Evolutionary conservation across 2,797 vertebrate species (phyloP), one percentile per base, ranked within the genome.

Genomic region (Odontamblyopus rebecca): DNA sequence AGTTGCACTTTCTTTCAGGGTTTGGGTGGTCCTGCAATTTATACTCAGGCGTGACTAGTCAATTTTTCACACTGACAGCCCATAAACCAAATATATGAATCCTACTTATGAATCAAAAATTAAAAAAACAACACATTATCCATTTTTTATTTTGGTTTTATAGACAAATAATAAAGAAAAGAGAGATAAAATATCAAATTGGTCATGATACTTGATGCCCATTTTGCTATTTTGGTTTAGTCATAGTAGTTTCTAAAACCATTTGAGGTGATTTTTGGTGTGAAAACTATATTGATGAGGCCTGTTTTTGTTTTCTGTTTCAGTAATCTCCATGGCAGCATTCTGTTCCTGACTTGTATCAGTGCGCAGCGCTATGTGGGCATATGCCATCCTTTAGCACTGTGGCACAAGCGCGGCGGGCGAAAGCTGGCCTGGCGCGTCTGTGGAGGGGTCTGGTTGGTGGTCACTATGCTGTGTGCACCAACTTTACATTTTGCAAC

Each of bases 261-360:
- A 54, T 54, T 48, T 48, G 44, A 48, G 44, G 44, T 48, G 44
- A 13, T 48, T 15, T 1, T 48, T 48, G 3, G 13, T 48, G 13
- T 48, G 15, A 48, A 48, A 48, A 48, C 13, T 15, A 5, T 56
- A 26, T 23, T 56, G n/a, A 56, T 56, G 19, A 8, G n/a, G n/a
- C 18, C 8, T 56, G 54, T 26, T 57, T 9, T 26, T 26, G 54
- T 30, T 54, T 30, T 50, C 60, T 71, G 1, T 80, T 80, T 19
- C 50, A 95, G 95, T 88, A 99, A 99, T 85, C 89, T 98, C 0
- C 97, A 98, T 0, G 81, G 97, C 75, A 98, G 97, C 90, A 99
- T 99, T 85, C 80, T 98, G 78, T 98, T 99, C 93, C 97, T 99
- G 85, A 97, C 96, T 73, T 98, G 97, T 89, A 97, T 99, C 92